phyloP scores from a whole-genome alignment of 2,113 vertebrate species.

The Romanogobio albipinnatus region DNA sequence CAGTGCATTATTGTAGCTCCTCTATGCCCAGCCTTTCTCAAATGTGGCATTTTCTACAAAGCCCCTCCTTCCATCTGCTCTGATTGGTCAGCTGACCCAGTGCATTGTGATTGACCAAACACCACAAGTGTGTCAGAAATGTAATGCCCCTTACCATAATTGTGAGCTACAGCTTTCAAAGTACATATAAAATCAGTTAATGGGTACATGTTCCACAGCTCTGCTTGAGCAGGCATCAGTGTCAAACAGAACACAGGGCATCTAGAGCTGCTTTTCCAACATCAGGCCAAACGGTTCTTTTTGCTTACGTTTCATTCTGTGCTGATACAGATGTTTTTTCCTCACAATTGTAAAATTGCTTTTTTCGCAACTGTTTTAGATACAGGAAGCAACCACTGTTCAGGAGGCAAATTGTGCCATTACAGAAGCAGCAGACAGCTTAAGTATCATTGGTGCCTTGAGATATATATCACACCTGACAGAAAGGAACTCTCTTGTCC shows the following conservation, averaged over 20 bases:
- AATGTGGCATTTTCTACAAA: neutral
- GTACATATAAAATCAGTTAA: neutral
- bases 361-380: constrained; percentile 1
- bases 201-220: neutral
- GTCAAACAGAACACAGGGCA: neutral
- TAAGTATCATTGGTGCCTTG: constrained; percentile 20
- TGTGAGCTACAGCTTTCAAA: neutral
- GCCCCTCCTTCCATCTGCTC: neutral
- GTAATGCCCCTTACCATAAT: neutral
- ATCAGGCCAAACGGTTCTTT: neutral
- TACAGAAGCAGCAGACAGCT: constrained; percentile 40
- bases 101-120: neutral
- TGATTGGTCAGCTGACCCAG: neutral
- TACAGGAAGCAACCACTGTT: constrained; percentile 31
- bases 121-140: neutral
- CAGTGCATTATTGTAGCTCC: neutral
- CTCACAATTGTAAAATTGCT: neutral
- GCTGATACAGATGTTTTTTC: too few relatives aligned
- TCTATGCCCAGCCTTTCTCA: neutral
- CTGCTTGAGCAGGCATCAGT: neutral
- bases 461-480: neutral
- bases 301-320: neutral
- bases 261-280: neutral
- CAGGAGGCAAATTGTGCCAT: constrained; percentile 35
- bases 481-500: constrained; percentile 33